phyloP scores from a whole-genome alignment of 2,113 vertebrate genomes.

The Dendrocopos noguchii region DNA sequence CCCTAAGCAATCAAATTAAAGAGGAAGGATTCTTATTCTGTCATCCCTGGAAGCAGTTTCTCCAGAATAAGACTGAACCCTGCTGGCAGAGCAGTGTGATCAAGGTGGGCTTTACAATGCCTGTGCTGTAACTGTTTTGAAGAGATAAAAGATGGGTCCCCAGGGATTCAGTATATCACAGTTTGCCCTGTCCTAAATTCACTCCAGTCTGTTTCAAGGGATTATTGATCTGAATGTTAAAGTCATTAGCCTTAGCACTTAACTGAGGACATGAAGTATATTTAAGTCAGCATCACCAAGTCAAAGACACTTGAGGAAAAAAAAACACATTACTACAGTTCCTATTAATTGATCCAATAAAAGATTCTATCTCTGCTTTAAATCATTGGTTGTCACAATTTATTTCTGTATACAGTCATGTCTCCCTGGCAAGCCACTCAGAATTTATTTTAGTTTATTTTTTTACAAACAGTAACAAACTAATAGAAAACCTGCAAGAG shows the following conservation, averaged over 20 bases:
- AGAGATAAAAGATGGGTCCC: neutral
- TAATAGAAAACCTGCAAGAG: neutral
- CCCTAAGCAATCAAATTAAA: neutral
- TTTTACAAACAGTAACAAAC: neutral
- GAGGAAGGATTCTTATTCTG: neutral
- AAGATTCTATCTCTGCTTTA: neutral
- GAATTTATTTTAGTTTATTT: neutral
- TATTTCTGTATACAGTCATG: neutral
- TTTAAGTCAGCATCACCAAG: neutral
- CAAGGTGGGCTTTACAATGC: neutral
- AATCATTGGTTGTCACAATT: neutral
- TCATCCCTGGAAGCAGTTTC: neutral
- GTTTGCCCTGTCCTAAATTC: neutral
- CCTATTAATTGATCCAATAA: neutral
- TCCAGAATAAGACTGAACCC: neutral
- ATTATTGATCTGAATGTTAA: constrained; percentile 28
- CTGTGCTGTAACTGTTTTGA: neutral
- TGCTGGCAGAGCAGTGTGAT: neutral
- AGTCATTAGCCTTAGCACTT: constrained; percentile 22
- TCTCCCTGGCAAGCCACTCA: neutral
- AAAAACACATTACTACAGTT: neutral
- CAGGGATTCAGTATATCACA: neutral
- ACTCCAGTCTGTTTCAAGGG: neutral
- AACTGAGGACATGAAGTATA: neutral
- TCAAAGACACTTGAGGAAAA: neutral